Conservation (phyloP, 2,888 invertebrate genomes). For the Cheilosia scutellata region DNA sequence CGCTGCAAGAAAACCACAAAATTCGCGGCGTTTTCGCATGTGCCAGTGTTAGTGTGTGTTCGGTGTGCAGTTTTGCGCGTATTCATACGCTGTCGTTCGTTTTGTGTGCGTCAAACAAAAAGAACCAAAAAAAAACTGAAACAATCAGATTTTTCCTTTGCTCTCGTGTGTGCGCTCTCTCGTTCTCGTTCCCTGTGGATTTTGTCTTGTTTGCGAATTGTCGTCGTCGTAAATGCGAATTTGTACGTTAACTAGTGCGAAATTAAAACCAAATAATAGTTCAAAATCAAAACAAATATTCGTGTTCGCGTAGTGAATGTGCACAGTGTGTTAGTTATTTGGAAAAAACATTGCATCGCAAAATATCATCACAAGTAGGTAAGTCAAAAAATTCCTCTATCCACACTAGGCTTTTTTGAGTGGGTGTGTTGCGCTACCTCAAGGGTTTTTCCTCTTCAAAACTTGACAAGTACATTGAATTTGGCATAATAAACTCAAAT, state of each 20-base stretch:
- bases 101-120: slow-evolving; percentile 73
- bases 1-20: slow-evolving; percentile 23
- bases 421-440: slow-evolving; percentile 57
- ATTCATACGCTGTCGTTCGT: slow-evolving; percentile 34
- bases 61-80: slow-evolving; percentile 36
- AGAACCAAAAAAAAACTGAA: slow-evolving; percentile 37
- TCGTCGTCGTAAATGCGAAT: slow-evolving; percentile 64
- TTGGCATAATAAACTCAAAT: slow-evolving; percentile 15
- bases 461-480: neutral
- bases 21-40: slow-evolving; percentile 46
- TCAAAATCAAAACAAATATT: slow-evolving; percentile 7
- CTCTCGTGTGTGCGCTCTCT: slow-evolving; percentile 67
- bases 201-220: slow-evolving; percentile 67
- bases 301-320: slow-evolving; percentile 40
- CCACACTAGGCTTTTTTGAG: slow-evolving; percentile 17
- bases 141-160: slow-evolving; percentile 67
- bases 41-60: neutral
- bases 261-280: slow-evolving; percentile 18
- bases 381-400: slow-evolving; percentile 33
- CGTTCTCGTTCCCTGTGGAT: slow-evolving; percentile 60
- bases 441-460: slow-evolving; percentile 9
- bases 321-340: slow-evolving; percentile 23
- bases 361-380: slow-evolving; percentile 26
- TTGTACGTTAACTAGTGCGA: slow-evolving; percentile 51
- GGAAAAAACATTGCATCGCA: slow-evolving; percentile 14